Conservation (phyloP, 2,113 vertebrate genomes). For the Crocuta crocuta region DNA sequence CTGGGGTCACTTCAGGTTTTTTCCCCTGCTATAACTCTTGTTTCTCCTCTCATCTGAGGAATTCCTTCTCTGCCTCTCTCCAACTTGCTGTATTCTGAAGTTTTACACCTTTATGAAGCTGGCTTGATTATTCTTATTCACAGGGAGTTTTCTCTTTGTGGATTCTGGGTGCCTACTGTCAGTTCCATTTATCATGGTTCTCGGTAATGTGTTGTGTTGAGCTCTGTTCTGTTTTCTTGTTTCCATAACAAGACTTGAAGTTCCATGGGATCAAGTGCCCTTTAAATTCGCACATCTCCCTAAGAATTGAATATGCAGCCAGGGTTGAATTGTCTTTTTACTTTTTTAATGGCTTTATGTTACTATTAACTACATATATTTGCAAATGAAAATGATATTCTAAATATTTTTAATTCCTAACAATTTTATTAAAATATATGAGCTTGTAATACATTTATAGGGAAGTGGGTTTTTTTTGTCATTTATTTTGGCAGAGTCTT, state of each 20-base stretch:
- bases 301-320: not conserved
- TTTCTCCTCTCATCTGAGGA: slow-evolving; percentile 1
- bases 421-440: not conserved
- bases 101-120: not conserved
- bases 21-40: not conserved
- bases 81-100: not conserved
- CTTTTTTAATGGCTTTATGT: not conserved
- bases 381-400: not conserved
- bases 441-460: not conserved
- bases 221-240: not conserved
- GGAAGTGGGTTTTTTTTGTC: not conserved
- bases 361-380: not conserved
- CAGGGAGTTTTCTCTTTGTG: not conserved
- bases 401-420: slow-evolving; percentile 36
- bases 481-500: slow-evolving; percentile 23
- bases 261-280: not conserved
- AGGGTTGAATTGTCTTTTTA: not conserved
- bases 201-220: not conserved
- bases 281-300: slow-evolving; percentile 3
- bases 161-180: not conserved
- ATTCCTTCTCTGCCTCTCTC: not conserved
- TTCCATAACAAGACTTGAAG: not conserved
- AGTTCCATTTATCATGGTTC: not conserved
- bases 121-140: not conserved
- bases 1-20: not conserved